phyloP scores from a whole-genome alignment of 1,140 invertebrate genomes.

The Aphis gossypii region DNA sequence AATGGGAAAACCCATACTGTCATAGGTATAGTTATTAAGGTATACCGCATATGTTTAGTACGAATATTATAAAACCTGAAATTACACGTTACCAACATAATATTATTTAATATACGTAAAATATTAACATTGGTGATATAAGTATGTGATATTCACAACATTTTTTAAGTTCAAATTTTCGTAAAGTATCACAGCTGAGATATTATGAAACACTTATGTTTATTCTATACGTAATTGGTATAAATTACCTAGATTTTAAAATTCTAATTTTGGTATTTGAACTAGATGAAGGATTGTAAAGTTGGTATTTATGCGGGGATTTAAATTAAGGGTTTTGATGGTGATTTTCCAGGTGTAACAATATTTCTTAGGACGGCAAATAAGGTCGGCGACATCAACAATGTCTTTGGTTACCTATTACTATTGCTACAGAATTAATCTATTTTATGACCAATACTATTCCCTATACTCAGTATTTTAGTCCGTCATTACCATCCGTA shows the following conservation, averaged over 20 bases:
- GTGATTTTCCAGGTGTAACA: neutral
- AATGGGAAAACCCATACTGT: neutral
- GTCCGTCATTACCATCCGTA: too few species aligned
- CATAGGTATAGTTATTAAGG: too few species aligned
- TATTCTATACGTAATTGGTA: too few species aligned
- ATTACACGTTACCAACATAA: neutral
- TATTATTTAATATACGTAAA: neutral
- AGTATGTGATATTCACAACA: neutral
- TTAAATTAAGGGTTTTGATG: too few species aligned
- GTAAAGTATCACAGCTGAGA: neutral
- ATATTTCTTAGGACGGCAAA: neutral
- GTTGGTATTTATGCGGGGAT: neutral
- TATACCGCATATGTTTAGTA: neutral
- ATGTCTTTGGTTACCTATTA: too few species aligned
- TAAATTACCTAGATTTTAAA: neutral
- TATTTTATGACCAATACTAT: too few species aligned
- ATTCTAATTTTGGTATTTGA: neutral
- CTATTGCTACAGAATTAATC: too few species aligned
- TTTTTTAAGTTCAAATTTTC: neutral
- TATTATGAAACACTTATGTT: neutral
- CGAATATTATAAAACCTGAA: neutral
- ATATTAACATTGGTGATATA: neutral
- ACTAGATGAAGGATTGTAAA: neutral
- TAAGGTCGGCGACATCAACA: neutral
- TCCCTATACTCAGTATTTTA: too few species aligned